phyloP scores from a whole-genome alignment of 2,113 vertebrate genomes.

The Cichladusa arquata region DNA sequence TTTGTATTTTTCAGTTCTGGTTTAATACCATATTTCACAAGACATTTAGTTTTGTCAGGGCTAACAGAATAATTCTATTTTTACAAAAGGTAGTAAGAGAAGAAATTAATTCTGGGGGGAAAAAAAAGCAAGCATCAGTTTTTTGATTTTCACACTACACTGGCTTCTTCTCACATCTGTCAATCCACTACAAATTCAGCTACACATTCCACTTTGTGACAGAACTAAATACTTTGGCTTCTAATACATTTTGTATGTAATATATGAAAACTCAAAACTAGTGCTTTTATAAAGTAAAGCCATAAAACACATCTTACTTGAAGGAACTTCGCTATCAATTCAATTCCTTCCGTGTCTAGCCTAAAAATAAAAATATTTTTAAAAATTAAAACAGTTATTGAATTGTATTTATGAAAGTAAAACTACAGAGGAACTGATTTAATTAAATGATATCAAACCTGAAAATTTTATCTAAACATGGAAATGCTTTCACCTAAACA shows the following conservation, averaged over 20 bases:
- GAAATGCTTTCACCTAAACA: not conserved
- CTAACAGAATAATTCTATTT: not conserved
- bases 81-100: not conserved
- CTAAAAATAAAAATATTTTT: constrained; percentile 73
- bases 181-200: not conserved
- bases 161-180: not conserved
- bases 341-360: constrained; percentile 94
- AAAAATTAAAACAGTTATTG: not conserved
- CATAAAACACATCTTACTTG: constrained; percentile 80
- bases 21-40: not conserved
- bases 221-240: not conserved
- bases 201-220: not conserved
- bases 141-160: not conserved
- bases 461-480: not conserved
- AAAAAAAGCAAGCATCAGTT: not conserved
- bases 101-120: not conserved
- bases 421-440: not conserved
- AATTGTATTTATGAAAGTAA: not conserved
- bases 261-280: not conserved
- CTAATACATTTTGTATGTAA: not conserved
- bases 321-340: constrained; percentile 93
- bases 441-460: not conserved
- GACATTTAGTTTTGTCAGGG: not conserved
- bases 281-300: not conserved
- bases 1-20: not conserved